phyloP scores from a whole-genome alignment of 2,888 invertebrate genomes.

The Drosophila mettleri region DNA sequence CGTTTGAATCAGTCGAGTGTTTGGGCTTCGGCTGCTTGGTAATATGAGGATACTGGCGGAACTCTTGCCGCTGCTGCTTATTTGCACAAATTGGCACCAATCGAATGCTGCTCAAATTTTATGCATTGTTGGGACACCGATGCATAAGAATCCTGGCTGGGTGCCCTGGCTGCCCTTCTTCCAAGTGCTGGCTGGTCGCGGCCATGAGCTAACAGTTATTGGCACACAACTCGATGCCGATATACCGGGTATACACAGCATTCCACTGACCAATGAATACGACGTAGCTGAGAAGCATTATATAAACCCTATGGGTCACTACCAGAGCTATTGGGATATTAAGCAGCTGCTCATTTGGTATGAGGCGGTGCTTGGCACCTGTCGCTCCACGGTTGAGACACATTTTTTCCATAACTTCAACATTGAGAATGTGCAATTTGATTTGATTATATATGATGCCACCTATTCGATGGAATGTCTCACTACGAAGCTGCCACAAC shows the following conservation, averaged over 20 bases:
- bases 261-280: constrained; percentile 38
- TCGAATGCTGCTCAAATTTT: constrained; percentile 57
- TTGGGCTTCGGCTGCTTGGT: constrained; percentile 1
- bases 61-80: constrained; percentile 11
- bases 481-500: constrained; percentile 18
- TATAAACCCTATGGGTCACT: constrained; percentile 6
- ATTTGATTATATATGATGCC: constrained; percentile 66
- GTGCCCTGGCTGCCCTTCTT: constrained; percentile 49
- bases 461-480: constrained; percentile 52
- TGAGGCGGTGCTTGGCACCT: constrained; percentile 56
- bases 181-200: constrained; percentile 50
- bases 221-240: constrained; percentile 14
- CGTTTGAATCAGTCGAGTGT: constrained; percentile 44
- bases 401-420: neutral
- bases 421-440: constrained; percentile 1
- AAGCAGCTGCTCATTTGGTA: constrained; percentile 67
- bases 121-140: constrained; percentile 54
- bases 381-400: constrained; percentile 28
- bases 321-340: constrained; percentile 23
- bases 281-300: constrained; percentile 57
- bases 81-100: constrained; percentile 23
- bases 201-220: constrained; percentile 53
- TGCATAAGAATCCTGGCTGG: constrained; percentile 65
- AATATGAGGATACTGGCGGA: constrained; percentile 34
- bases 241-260: constrained; percentile 17